Evolutionary conservation across 2,797 vertebrate species (phyloP), one percentile per base, ranked within the genome.

Genomic region (Eulemur mongoz): DNA sequence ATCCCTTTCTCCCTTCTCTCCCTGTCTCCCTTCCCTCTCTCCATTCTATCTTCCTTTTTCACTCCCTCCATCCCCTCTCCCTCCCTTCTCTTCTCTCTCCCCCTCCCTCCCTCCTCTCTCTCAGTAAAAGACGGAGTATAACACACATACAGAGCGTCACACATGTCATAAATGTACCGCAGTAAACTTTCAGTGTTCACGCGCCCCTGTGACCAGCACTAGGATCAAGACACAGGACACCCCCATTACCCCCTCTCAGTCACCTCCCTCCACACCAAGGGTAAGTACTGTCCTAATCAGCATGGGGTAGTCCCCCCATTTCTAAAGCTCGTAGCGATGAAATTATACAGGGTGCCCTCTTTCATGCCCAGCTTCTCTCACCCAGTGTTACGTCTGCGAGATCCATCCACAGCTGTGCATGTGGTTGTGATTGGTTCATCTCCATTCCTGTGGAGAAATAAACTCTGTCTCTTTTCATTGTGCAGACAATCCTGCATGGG

Each of bases 391-490:
- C 5, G 2, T 38, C 25, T 0, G 4, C 10, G 50, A 75, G 25
- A 10, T 15, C 43, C 43, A 22, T 0, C 18, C 11, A 1, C 12
- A 15, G 40, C 4, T 9, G 27, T 5, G n/a, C 48, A 2, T 1
- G 20, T 35, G 7, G 45, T 12, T 17, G 48, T 4, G 25, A 11
- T 11, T 15, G 9, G 17, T 40, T 80, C 72, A 1, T n/a, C 25
- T 7, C 18, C 18, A 0, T 23, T 35, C 38, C 73, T 30, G 20
- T 18, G 18, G 27, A 61, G n/a, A 30, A 38, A 13, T 54, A 27
- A 11, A 2, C 18, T 27, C 9, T n/a, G 50, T 35, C 59, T 76
- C 38, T 72, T 7, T 59, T 27, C 35, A 6, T 4, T 27, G 17
- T 32, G n/a, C n/a, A 50, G 79, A 59, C 12, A 12, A 7, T 25